phyloP scores from a whole-genome alignment of 2,113 vertebrate genomes.

The Sterrhoptilus dennistouni region DNA sequence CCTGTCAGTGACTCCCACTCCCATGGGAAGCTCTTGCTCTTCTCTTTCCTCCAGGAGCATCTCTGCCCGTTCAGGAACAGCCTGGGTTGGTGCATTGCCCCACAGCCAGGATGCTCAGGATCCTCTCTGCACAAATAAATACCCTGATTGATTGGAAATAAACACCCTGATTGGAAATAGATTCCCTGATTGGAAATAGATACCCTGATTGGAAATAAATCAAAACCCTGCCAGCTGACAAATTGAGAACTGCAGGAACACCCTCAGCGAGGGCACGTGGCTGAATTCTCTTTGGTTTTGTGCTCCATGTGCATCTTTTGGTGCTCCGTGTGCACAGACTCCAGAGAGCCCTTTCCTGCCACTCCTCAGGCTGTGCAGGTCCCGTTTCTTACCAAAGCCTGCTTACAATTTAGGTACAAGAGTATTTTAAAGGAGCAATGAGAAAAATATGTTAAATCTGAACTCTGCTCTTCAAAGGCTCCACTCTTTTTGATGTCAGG shows the following conservation, averaged over 20 bases:
- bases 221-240: neutral
- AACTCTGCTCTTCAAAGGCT: neutral
- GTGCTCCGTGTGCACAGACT: neutral
- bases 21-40: neutral
- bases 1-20: neutral
- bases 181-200: neutral
- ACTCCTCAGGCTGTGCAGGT: neutral
- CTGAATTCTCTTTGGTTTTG: neutral
- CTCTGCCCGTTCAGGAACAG: neutral
- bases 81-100: neutral
- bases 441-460: neutral
- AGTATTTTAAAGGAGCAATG: neutral
- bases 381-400: neutral
- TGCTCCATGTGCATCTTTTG: neutral
- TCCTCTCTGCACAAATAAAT: neutral
- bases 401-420: neutral
- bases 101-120: neutral
- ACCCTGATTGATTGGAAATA: neutral
- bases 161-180: neutral
- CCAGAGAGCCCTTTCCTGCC: neutral
- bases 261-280: rapidly evolving
- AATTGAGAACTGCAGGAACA: neutral
- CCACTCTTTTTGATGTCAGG: neutral
- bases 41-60: neutral
- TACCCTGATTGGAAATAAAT: too few species aligned